Evolutionary conservation across 2,888 invertebrate species (phyloP).

Genomic region (Machimus rusticus): DNA sequence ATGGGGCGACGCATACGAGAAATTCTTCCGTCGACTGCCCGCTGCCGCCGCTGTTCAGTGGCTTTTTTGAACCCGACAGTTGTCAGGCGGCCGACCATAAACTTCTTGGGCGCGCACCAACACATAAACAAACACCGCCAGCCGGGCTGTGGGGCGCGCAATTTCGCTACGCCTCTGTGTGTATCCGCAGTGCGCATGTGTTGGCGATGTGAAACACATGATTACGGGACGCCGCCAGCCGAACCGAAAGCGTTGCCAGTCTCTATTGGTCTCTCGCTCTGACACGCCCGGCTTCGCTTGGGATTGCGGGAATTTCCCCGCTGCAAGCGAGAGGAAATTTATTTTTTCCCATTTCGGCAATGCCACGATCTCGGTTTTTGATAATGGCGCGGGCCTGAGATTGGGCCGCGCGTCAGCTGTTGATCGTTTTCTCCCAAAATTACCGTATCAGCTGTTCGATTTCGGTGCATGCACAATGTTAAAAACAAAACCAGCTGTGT

Average conservation of each 20-base stretch:
- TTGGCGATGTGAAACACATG: conserved; percentile 31
- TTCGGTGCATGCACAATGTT: neutral
- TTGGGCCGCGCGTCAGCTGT: neutral
- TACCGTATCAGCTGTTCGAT: conserved; percentile 16
- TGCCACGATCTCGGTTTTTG: neutral
- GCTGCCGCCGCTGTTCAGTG: neutral
- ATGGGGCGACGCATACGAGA: neutral
- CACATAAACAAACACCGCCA: neutral
- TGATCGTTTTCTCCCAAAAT: conserved; percentile 22
- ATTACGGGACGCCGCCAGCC: conserved; percentile 8
- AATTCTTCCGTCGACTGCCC: conserved; percentile 28
- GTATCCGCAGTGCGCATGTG: neutral
- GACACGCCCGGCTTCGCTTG: neutral
- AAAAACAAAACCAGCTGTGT: conserved; percentile 21
- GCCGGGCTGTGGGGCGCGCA: neutral
- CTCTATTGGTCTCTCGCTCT: neutral
- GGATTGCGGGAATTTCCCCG: neutral
- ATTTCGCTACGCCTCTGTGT: neutral
- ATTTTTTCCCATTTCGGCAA: neutral
- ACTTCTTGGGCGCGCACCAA: conserved; percentile 38
- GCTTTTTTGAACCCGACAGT: conserved; percentile 30
- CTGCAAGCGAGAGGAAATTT: neutral
- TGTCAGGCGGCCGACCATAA: conserved; percentile 48
- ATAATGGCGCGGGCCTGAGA: neutral
- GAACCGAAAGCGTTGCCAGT: conserved; percentile 18